These are phyloP conservation scores for Littorina saxatilis DNA, from an alignment of 1,140 invertebrate species.

Conservation along the genomic window DNA sequence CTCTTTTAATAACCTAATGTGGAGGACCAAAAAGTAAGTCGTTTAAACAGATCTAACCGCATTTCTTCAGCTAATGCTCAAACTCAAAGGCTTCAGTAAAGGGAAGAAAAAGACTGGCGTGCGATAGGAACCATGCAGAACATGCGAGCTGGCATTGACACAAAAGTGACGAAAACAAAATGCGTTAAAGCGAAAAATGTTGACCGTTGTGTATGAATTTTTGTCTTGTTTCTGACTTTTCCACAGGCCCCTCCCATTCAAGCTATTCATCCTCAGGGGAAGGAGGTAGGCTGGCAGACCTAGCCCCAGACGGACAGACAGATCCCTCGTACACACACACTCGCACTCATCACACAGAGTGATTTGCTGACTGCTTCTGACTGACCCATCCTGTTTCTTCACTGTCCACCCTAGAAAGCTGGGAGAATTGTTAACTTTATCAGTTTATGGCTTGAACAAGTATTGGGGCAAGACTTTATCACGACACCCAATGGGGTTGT, in stretches of 20 bases:
- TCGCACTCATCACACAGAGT: not conserved
- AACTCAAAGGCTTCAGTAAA: not conserved
- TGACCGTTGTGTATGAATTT: not conserved
- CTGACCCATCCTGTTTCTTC: not conserved
- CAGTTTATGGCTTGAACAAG: too few relatives aligned
- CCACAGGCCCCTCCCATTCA: constrained; percentile 26
- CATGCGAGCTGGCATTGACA: constrained; percentile 1
- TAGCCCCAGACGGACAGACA: not conserved
- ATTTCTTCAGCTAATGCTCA: too few relatives aligned
- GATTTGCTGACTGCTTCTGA: constrained; percentile 2
- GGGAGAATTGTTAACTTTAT: too few relatives aligned
- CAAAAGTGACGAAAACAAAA: not conserved
- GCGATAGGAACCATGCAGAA: not conserved
- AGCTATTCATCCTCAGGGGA: constrained; percentile 27
- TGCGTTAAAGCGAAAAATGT: not conserved
- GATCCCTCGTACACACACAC: too few relatives aligned
- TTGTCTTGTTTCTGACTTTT: not conserved
- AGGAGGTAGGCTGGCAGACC: constrained; percentile 20
- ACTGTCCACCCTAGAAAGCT: not conserved
- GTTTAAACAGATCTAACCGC: too few relatives aligned
- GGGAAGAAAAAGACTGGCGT: not conserved
- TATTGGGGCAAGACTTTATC: too few relatives aligned
- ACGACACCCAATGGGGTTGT: too few relatives aligned
- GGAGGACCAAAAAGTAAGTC: too few relatives aligned
- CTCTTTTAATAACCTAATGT: too few relatives aligned